phyloP scores from a whole-genome alignment of 2,113 vertebrate genomes.

The Oryctolagus cuniculus region mOryCun1.1 NC_091432.1:13578501-13579000 shows the following conservation, averaged over 20 bases:
- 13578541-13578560: not conserved
- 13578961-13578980: not conserved
- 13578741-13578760: not conserved
- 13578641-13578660: not conserved
- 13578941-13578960: not conserved
- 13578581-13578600: not conserved
- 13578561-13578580: not conserved
- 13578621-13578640: not conserved
- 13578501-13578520: not conserved
- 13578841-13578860: not conserved
- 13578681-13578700: not conserved
- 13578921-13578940: not conserved
- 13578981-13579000: not conserved
- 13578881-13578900: not conserved
- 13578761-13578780: not conserved
- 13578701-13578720: not conserved
- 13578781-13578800: not conserved
- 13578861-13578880: conserved; percentile 2
- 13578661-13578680: not conserved
- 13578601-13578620: too few species aligned
- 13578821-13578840: not conserved
- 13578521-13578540: not conserved
- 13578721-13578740: not conserved
- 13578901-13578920: conserved; percentile 1
- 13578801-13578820: not conserved